Conservation (phyloP, 2,797 vertebrate genomes). For the Rallus crepitans region DNA sequence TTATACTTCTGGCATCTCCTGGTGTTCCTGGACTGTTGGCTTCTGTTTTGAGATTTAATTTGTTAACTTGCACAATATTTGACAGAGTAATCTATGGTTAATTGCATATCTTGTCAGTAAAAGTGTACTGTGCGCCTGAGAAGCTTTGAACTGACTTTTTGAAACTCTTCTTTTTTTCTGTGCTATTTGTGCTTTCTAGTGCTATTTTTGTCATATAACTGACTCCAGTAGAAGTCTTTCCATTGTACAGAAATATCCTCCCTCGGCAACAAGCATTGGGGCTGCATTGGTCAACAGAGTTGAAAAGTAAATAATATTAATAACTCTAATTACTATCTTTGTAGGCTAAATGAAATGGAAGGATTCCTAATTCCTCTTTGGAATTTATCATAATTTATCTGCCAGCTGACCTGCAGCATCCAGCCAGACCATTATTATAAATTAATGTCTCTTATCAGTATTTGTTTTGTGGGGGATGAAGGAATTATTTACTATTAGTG, state of each 20-base stretch:
- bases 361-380: slow-evolving; percentile 16
- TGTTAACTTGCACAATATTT: background rate
- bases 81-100: background rate
- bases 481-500: slow-evolving; percentile 30
- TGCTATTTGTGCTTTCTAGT: background rate
- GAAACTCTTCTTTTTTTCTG: background rate
- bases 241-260: background rate
- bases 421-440: slow-evolving; percentile 19
- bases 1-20: background rate
- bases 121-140: background rate
- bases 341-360: slow-evolving; percentile 30
- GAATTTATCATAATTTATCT: slow-evolving; percentile 62
- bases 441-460: background rate
- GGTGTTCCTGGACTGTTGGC: background rate
- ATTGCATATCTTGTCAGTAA: background rate
- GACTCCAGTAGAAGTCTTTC: background rate
- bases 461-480: background rate
- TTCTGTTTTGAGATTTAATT: background rate
- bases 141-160: background rate
- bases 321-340: slow-evolving; percentile 39
- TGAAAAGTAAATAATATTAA: slow-evolving; percentile 47
- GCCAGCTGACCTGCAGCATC: slow-evolving; percentile 24
- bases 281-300: background rate
- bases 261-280: background rate
- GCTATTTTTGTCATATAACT: background rate